A percentile compares a stretch with the other conserved stretches of the same genome.
Evolutionary conservation across 2,888 invertebrate species (phyloP).

Genomic region (Plusia festucae): DNA sequence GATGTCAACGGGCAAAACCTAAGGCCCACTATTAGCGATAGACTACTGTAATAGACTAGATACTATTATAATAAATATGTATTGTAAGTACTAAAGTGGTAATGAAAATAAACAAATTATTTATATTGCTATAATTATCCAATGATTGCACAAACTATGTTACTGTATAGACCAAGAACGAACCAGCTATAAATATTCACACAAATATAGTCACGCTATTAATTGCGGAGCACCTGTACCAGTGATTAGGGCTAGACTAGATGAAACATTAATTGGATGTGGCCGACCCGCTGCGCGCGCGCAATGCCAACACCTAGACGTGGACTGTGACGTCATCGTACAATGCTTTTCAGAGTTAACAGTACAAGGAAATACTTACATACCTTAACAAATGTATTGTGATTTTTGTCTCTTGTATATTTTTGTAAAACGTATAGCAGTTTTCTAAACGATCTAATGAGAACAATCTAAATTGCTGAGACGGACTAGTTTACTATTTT

Average conservation of each 20-base stretch:
- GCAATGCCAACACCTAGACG: constrained; percentile 55
- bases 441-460: constrained; percentile 18
- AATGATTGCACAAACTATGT: constrained; percentile 27
- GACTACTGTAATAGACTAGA: no score
- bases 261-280: constrained; percentile 71
- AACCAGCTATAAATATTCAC: constrained; percentile 51
- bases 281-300: constrained; percentile 56
- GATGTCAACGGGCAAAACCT: no score
- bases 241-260: constrained; percentile 64
- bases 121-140: constrained; percentile 25
- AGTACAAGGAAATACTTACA: constrained; percentile 45
- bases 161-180: constrained; percentile 25
- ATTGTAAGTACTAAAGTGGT: background rate
- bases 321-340: constrained; percentile 35
- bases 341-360: constrained; percentile 15
- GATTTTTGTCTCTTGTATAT: constrained; percentile 9
- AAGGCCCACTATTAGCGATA: no score
- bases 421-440: constrained; percentile 1
- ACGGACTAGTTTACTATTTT: background rate
- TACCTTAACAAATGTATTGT: constrained; percentile 24
- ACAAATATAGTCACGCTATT: constrained; percentile 65
- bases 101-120: constrained; percentile 16
- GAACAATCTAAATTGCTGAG: background rate
- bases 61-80: background rate
- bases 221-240: constrained; percentile 75